Evolutionary conservation across 2,888 invertebrate species (phyloP).

Genomic region (Tetragnatha montana): DNA sequence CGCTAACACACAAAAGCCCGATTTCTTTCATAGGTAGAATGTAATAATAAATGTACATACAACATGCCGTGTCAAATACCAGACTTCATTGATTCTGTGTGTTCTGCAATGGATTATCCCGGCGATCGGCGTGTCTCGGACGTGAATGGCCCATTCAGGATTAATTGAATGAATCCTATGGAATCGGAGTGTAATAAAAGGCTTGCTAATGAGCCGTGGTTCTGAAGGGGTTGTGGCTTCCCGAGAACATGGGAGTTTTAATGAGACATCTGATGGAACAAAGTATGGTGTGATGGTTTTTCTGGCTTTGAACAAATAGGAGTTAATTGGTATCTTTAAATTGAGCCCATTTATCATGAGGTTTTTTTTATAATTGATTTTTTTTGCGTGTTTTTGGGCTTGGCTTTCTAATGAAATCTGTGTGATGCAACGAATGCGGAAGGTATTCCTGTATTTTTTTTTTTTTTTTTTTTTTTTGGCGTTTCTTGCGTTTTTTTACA

Average conservation of each 20-base stretch:
- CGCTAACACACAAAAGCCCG: not conserved
- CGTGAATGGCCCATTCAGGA: constrained; percentile 26
- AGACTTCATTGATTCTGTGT: not conserved
- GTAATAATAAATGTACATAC: not conserved
- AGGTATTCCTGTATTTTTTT: too few species aligned
- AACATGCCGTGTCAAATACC: not conserved
- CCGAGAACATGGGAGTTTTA: not conserved
- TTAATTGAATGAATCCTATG: constrained; percentile 13
- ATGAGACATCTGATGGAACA: constrained; percentile 6
- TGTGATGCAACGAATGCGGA: too few species aligned
- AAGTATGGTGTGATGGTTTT: not conserved
- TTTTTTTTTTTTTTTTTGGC: too few species aligned
- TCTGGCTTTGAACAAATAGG: not conserved
- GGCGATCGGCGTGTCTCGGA: constrained; percentile 20
- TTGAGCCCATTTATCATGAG: constrained; percentile 22
- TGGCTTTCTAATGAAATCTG: too few species aligned
- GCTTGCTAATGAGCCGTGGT: not conserved
- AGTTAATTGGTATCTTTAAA: constrained; percentile 35
- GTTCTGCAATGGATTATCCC: constrained; percentile 20
- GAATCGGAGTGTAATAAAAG: constrained; percentile 15
- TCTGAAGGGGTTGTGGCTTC: constrained; percentile 10
- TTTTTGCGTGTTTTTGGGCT: too few species aligned
- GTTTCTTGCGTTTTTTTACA: too few species aligned
- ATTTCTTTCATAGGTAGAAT: not conserved
- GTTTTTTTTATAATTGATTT: not conserved